These are phyloP conservation scores for Notiomystis cincta DNA, from an alignment of 2,113 vertebrate species.

Conservation along the genomic window DNA sequence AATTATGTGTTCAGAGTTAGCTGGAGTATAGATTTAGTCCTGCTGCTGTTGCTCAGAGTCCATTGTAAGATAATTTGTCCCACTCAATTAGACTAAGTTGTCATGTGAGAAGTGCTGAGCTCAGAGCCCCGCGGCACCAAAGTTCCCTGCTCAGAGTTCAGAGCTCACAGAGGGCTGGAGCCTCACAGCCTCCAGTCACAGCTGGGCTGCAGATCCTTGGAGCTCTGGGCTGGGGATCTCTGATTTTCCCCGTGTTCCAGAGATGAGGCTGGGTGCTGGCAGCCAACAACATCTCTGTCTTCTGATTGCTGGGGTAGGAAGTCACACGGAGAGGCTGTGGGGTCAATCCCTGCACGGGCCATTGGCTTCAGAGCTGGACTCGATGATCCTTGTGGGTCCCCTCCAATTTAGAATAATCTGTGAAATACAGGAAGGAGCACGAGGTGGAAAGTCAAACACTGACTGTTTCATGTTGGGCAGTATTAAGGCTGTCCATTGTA, in stretches of 20 bases:
- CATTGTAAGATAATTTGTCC: constrained; percentile 67
- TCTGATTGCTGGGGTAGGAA: fast-evolving
- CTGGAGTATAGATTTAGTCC: constrained; percentile 53
- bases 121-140: neutral
- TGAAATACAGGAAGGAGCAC: neutral
- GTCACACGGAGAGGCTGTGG: neutral
- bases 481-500: neutral
- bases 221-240: neutral
- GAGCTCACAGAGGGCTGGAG: neutral
- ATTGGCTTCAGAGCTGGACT: neutral
- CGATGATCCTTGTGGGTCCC: neutral
- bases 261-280: neutral
- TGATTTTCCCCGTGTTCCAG: fast-evolving
- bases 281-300: fast-evolving
- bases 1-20: constrained; percentile 52
- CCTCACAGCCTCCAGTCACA: fast-evolving
- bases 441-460: neutral
- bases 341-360: neutral
- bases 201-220: neutral
- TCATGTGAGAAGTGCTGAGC: constrained; percentile 59
- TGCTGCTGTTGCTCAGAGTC: constrained; percentile 52
- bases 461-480: neutral
- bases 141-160: neutral
- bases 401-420: neutral
- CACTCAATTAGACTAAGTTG: constrained; percentile 67